These are phyloP conservation scores for Pseudopleuronectes americanus DNA, from an alignment of 2,797 vertebrate species.

Conservation along the genomic window DNA sequence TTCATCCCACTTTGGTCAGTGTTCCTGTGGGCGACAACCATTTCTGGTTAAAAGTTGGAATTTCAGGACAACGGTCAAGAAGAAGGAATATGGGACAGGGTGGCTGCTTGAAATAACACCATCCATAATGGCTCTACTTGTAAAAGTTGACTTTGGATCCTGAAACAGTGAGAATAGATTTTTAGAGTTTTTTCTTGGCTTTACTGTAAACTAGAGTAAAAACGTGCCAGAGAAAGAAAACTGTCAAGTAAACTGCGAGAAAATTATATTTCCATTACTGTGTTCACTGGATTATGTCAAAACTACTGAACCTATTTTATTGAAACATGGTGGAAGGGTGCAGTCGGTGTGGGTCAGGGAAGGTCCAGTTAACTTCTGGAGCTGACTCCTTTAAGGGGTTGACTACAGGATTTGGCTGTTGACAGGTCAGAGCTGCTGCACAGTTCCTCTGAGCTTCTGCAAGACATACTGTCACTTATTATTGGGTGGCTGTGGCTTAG, in stretches of 20 bases:
- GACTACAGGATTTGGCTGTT: neutral
- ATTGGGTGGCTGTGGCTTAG: too few relatives aligned
- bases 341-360: too few relatives aligned
- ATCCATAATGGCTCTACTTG: neutral
- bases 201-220: too few relatives aligned
- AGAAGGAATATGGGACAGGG: neutral
- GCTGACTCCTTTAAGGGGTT: too few relatives aligned
- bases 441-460: neutral
- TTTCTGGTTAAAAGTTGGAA: slow-evolving; percentile 34
- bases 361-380: too few relatives aligned
- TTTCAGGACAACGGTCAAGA: slow-evolving; percentile 17
- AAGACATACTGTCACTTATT: slow-evolving; percentile 5
- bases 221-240: too few relatives aligned
- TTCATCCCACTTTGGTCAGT: slow-evolving; percentile 42
- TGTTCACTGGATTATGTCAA: too few relatives aligned
- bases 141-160: neutral
- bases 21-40: slow-evolving; percentile 18
- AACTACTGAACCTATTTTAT: too few relatives aligned
- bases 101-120: neutral
- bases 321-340: too few relatives aligned
- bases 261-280: too few relatives aligned
- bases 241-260: too few relatives aligned
- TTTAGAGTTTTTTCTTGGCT: too few relatives aligned
- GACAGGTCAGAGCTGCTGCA: slow-evolving; percentile 10
- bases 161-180: neutral